These are phyloP conservation scores for Epicampocera succincta DNA, from an alignment of 2,888 invertebrate species.

Conservation along the genomic window DNA sequence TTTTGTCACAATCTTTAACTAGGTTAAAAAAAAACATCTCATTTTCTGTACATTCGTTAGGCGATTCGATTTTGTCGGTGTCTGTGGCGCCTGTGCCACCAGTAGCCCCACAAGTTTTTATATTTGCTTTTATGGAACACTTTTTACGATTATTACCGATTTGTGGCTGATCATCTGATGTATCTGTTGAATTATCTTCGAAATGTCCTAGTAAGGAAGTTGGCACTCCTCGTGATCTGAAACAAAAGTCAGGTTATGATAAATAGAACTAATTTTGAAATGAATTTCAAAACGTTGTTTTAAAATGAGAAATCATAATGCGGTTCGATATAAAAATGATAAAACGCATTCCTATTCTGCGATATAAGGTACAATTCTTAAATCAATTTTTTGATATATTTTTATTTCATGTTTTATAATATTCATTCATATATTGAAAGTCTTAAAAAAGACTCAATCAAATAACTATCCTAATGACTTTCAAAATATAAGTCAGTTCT, in stretches of 20 bases:
- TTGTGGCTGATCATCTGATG: slow-evolving; percentile 59
- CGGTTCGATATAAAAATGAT: too few relatives aligned
- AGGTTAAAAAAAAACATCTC: slow-evolving; percentile 68
- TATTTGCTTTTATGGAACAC: slow-evolving; percentile 23
- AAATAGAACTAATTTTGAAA: neutral
- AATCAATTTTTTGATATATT: too few relatives aligned
- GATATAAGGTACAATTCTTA: too few relatives aligned
- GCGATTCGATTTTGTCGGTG: slow-evolving; percentile 46
- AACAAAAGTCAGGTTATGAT: slow-evolving; percentile 6
- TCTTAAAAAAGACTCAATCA: too few relatives aligned
- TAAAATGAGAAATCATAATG: too few relatives aligned
- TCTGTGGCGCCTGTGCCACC: slow-evolving; percentile 20
- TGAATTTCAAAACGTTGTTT: neutral
- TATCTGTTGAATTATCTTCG: slow-evolving; percentile 78
- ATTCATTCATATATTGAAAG: too few relatives aligned
- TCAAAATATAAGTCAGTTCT: too few relatives aligned
- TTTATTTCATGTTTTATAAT: too few relatives aligned
- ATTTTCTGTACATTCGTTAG: slow-evolving; percentile 66
- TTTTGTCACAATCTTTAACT: slow-evolving; percentile 72
- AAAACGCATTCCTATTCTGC: too few relatives aligned
- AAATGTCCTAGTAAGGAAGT: slow-evolving; percentile 81
- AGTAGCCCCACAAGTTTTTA: neutral
- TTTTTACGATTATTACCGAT: slow-evolving; percentile 51
- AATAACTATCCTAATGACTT: too few relatives aligned
- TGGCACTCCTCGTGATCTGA: slow-evolving; percentile 81